A percentile compares a stretch with the other conserved stretches of the same genome.
These are phyloP conservation scores for Tiliacea aurago DNA, from an alignment of 2,888 invertebrate species.

Conservation along the genomic window DNA sequence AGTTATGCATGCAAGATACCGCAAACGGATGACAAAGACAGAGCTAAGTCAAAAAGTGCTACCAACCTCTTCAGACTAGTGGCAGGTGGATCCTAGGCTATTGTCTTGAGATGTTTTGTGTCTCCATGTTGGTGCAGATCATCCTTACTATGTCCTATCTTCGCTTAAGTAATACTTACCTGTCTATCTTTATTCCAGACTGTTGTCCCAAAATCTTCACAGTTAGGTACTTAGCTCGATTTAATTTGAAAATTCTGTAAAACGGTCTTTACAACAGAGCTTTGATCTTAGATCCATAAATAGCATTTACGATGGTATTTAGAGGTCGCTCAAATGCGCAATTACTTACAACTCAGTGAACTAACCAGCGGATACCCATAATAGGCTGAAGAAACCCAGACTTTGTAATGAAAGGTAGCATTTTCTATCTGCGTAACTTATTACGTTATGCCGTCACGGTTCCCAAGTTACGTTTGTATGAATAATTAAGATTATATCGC, in stretches of 20 bases:
- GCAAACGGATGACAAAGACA: background rate
- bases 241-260: conserved; percentile 18
- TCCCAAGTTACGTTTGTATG: background rate
- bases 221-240: background rate
- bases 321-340: conserved; percentile 40
- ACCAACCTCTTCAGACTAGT: background rate
- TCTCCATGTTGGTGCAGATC: background rate
- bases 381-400: conserved; percentile 3
- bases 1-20: background rate
- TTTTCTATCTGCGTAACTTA: conserved; percentile 9
- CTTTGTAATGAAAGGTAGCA: background rate
- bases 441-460: background rate
- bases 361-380: conserved; percentile 4
- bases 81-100: background rate
- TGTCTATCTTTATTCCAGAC: background rate
- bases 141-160: background rate
- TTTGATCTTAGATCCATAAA: conserved; percentile 47
- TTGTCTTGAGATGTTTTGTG: background rate
- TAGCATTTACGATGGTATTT: conserved; percentile 38
- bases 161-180: background rate
- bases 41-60: background rate
- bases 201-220: background rate
- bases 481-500: conserved; percentile 27
- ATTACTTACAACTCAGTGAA: conserved; percentile 48
- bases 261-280: conserved; percentile 28